These are phyloP conservation scores for Anthopleura xanthogrammica DNA, from an alignment of 92 coral and sea anemone genomes.

Conservation along the genomic window DNA sequence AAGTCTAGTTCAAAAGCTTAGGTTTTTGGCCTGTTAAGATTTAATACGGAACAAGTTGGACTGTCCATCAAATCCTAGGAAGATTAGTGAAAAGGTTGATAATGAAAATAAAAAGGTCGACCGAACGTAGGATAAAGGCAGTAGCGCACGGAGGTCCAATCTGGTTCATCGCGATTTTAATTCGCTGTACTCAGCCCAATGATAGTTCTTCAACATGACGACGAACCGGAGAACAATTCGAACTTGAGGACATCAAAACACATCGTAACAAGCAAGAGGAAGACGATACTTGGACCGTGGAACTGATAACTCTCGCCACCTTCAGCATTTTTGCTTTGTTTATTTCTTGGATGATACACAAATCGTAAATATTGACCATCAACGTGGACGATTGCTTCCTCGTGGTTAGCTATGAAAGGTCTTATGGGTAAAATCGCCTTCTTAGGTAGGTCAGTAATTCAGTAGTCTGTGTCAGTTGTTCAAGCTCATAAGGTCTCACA, in stretches of 20 bases:
- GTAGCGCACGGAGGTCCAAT: background rate
- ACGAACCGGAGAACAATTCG: background rate
- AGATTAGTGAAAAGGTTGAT: slow-evolving; percentile 15
- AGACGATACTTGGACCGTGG: background rate
- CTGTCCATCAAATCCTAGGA: slow-evolving; percentile 23
- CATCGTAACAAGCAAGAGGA: background rate
- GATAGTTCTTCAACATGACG: background rate
- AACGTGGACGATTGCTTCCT: background rate
- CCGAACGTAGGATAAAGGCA: background rate
- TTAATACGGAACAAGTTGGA: slow-evolving; percentile 11
- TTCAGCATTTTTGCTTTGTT: too few relatives aligned
- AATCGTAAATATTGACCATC: background rate
- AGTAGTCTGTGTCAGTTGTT: too few relatives aligned
- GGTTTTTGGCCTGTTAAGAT: slow-evolving; percentile 28
- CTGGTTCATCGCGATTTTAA: slow-evolving; percentile 7
- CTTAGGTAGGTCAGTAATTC: background rate
- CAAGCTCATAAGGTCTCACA: too few relatives aligned
- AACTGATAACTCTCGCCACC: too few relatives aligned
- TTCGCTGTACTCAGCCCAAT: background rate
- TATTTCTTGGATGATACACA: too few relatives aligned
- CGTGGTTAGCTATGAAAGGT: background rate
- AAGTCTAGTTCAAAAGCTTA: slow-evolving; percentile 32
- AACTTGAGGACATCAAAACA: background rate
- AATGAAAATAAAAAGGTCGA: slow-evolving; percentile 3
- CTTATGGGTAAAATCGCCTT: background rate